Evolutionary conservation across 2,888 invertebrate species (phyloP), one percentile per base, ranked within the genome.

Genomic region (Euzetes globulus): DNA sequence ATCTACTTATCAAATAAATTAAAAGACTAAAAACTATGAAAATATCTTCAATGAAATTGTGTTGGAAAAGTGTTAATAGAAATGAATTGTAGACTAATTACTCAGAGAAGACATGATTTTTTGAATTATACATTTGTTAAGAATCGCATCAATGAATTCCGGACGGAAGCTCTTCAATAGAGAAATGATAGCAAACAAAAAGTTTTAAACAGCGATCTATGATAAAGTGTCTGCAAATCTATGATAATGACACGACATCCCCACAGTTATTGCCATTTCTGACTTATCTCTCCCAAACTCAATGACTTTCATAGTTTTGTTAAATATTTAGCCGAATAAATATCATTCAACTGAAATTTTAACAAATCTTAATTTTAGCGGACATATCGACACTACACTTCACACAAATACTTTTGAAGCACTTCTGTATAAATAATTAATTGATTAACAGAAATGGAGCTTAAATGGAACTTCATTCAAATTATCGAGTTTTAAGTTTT

Each of bases 171-270:
- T 17, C 13, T 70, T 70, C 45, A 37, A 65, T 65, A 19, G 37
- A 65, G 65, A 70, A 70, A 70, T 41, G 70, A 70, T 70, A 47
- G 47, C 70, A 70, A 70, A 45, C 41, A 68, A 70, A 70, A 70
- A 27, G 22, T 27, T 29, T 41, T 22, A 47, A 11, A 15, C 25
- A 45, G 45, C 11, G 70, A 70, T 70, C 45, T 25, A 27, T 65
- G 37, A 37, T 37, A 9, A 37, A 17, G 17, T 7, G 1, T 45
- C 13, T 45, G 70, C 17, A 70, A 41, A 70, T 70, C 70, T 25
- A 70, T 70, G 70, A 70, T 47, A 70, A 68, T 37, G 60, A 55
- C 55, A 29, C 17, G 70, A 70, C 70, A 65, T 65, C 65, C 65
- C 65, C 1, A 47, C 70, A 70, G 70, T 47, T 70, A 19, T 4